Base-by-base conservation (phyloP, 2,113 vertebrate genomes). In the Rhabdomys dilectus region DNA sequence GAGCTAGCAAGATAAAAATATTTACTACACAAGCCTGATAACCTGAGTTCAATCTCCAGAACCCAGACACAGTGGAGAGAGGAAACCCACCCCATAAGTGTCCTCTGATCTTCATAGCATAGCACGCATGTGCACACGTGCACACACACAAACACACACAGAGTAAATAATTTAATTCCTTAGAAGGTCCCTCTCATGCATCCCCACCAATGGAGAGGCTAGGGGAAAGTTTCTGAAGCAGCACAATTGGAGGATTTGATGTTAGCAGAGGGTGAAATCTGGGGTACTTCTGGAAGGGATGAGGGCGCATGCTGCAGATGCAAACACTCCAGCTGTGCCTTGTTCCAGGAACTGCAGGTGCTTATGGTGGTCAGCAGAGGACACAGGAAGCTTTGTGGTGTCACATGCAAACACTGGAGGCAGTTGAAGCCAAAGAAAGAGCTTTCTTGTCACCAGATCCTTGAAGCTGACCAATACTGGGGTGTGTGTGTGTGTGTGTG, bases 321-420 rank as follows among this genome's bases (percentile, higher is more conserved):
- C 15, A 5, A 29, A 48, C 26, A 0, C 12, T 8, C 78, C 21
- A 11, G 36, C 89, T 36, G 13, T 15, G 92, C 6, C 21, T 24
- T 12, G 15, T 21, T 39, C 36, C 0, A 0, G 2, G 0, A 9
- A 0, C 1, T 36, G 17, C 51, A 11, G 17, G 66, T 48, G 36
- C 68, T 72, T 36, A 2, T 4, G 0, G 51, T 22, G 0, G 51
- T 36, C 48, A n/a, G 8, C 3, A 42, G 68, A 87, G 22, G 3
- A 7, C 39, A 10, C 0, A 15, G 26, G 86, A 81, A 88, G 76
- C 39, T 39, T 3, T 72, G 22, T 22, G 19, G 66, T n/a, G 64
- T 93, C 51, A 0, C 42, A 48, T 2, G 42, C 29, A 1, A 60
- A 19, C 15, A 4, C 39, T 58, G 36, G 60, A 26, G 58, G 3